Percentiles rank a stretch among this genome's conserved stretches.
phyloP scores from a whole-genome alignment of 2,797 vertebrate species.

The Mycteria americana region DNA sequence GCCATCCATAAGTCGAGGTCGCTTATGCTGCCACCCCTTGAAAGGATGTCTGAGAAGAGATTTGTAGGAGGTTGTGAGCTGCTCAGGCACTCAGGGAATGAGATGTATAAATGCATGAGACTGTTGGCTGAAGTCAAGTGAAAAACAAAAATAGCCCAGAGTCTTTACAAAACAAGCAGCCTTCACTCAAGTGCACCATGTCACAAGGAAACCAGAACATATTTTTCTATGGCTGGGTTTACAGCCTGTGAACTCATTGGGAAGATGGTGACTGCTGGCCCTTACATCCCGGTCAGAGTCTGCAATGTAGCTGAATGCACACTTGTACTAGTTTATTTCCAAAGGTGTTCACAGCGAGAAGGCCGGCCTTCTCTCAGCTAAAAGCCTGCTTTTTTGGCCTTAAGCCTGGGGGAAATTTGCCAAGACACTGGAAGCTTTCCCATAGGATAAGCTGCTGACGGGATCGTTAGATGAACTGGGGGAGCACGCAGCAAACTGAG shows the following conservation, averaged over 20 bases:
- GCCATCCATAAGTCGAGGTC: neutral
- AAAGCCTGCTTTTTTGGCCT: neutral
- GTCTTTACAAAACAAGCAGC: neutral
- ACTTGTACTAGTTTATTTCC: neutral
- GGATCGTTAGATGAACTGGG: neutral
- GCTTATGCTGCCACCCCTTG: neutral
- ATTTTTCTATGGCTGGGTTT: neutral
- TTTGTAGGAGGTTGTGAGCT: neutral
- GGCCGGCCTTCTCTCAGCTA: neutral
- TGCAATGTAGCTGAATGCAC: neutral
- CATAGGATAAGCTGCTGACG: neutral
- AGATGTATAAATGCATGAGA: constrained; percentile 16
- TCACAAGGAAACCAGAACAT: neutral
- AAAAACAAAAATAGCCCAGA: neutral
- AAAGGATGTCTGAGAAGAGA: neutral
- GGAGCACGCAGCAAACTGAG: neutral
- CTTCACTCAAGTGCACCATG: neutral
- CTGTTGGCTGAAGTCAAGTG: neutral
- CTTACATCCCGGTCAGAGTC: neutral
- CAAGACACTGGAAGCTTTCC: neutral
- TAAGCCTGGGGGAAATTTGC: neutral
- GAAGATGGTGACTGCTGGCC: neutral
- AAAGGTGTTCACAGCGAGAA: neutral
- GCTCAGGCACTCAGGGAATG: neutral
- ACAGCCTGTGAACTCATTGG: neutral